These are phyloP conservation scores for Ammodramus savannarum DNA, from an alignment of 2,113 vertebrate species.

Conservation along the genomic window DNA sequence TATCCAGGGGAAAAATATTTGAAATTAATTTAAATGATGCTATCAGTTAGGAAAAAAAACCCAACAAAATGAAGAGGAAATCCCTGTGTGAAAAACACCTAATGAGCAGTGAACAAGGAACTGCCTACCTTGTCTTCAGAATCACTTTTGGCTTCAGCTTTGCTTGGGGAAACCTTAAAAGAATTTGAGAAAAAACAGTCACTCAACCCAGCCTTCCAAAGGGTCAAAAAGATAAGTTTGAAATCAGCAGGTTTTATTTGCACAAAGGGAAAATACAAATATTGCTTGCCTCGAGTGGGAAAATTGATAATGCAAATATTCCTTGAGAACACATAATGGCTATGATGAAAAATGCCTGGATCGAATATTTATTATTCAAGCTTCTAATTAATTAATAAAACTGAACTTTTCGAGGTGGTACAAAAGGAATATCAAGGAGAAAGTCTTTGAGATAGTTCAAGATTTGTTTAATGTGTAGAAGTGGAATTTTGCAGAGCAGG, in stretches of 20 bases:
- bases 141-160: slow-evolving; percentile 72
- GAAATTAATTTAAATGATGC: not conserved
- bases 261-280: not conserved
- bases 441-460: not conserved
- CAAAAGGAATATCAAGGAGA: not conserved
- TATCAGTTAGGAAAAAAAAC: not conserved
- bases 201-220: not conserved
- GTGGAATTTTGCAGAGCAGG: not conserved
- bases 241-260: not conserved
- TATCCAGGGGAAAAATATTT: not conserved
- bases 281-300: not conserved
- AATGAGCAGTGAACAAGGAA: not conserved
- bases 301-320: not conserved
- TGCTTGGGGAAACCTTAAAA: slow-evolving; percentile 76
- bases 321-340: not conserved
- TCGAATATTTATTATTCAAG: not conserved
- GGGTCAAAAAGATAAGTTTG: not conserved
- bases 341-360: not conserved
- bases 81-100: not conserved
- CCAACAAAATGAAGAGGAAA: not conserved
- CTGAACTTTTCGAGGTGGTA: not conserved
- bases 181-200: not conserved
- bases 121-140: slow-evolving; percentile 74
- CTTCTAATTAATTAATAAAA: not conserved
- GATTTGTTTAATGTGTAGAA: not conserved